These are phyloP conservation scores for Eupleurogrammus muticus DNA, from an alignment of 2,797 vertebrate species.

Conservation along the genomic window DNA sequence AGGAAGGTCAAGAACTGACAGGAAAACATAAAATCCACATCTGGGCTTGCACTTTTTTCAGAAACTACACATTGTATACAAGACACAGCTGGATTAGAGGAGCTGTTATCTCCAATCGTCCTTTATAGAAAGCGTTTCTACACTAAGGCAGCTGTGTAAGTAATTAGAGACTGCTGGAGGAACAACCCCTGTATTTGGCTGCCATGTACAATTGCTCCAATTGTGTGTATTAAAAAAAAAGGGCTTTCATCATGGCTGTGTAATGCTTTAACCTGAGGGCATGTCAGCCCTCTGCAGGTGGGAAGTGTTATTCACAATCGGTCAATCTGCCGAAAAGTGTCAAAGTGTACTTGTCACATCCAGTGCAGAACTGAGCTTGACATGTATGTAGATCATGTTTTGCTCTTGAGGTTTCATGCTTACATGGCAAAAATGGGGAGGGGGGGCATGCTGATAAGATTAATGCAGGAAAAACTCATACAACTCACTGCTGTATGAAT, in stretches of 20 bases:
- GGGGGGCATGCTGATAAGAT: too few species aligned
- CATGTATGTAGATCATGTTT: too few species aligned
- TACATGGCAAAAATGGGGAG: too few species aligned
- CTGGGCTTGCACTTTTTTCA: conserved; percentile 61
- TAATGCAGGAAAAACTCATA: too few species aligned
- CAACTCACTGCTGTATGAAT: too few species aligned
- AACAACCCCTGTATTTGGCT: conserved; percentile 18
- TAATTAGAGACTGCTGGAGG: conserved; percentile 45
- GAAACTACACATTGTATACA: conserved; percentile 23
- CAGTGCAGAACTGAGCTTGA: too few species aligned
- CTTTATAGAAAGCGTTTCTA: background rate
- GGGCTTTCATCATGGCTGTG: conserved; percentile 29
- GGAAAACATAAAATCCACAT: conserved; percentile 68
- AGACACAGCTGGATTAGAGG: conserved; percentile 42
- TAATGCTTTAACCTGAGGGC: conserved; percentile 14
- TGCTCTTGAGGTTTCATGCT: too few species aligned
- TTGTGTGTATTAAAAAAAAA: conserved; percentile 12
- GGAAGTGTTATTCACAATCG: conserved; percentile 8
- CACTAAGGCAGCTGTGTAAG: conserved; percentile 39
- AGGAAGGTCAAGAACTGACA: conserved; percentile 51
- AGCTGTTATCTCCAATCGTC: conserved; percentile 11
- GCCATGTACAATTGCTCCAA: conserved; percentile 1
- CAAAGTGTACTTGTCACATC: too few species aligned
- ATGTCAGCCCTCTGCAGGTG: background rate
- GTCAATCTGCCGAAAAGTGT: background rate